Evolutionary conservation across 2,888 invertebrate genomes (phyloP).

Genomic region (Nymphalis urticae): DNA sequence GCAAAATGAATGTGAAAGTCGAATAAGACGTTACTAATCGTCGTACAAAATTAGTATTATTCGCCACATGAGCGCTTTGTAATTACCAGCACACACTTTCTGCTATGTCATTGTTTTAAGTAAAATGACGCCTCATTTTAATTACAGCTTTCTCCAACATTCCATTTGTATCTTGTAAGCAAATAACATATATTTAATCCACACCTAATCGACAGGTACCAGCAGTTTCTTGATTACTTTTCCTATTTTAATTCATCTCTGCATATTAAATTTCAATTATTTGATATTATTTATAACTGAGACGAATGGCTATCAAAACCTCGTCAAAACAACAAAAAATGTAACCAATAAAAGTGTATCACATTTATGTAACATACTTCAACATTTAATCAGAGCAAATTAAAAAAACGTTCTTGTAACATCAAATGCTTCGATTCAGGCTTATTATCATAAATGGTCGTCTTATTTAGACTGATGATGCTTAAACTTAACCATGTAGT

Average conservation of each 20-base stretch:
- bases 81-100: slow-evolving; percentile 64
- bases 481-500: slow-evolving; percentile 69
- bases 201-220: slow-evolving; percentile 38
- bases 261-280: slow-evolving; percentile 3
- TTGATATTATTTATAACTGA: background rate
- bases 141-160: slow-evolving; percentile 67
- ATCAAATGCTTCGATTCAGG: slow-evolving; percentile 62
- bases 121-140: slow-evolving; percentile 62
- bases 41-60: slow-evolving; percentile 61
- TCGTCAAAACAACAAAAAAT: no score
- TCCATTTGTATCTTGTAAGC: slow-evolving; percentile 47
- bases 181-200: slow-evolving; percentile 38
- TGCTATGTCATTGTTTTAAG: slow-evolving; percentile 70
- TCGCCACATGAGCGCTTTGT: slow-evolving; percentile 61
- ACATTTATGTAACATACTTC: background rate
- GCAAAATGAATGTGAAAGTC: slow-evolving; percentile 66
- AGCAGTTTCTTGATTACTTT: slow-evolving; percentile 36
- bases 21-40: slow-evolving; percentile 57
- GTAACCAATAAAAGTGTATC: background rate
- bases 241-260: slow-evolving; percentile 27
- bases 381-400: background rate
- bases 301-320: background rate
- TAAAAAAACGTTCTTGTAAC: slow-evolving; percentile 42
- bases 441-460: slow-evolving; percentile 75
- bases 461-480: slow-evolving; percentile 71